Evolutionary conservation across 1,140 invertebrate species (phyloP), one percentile per base, ranked within the genome.

Genomic region (Cotesia chilonis): DNA sequence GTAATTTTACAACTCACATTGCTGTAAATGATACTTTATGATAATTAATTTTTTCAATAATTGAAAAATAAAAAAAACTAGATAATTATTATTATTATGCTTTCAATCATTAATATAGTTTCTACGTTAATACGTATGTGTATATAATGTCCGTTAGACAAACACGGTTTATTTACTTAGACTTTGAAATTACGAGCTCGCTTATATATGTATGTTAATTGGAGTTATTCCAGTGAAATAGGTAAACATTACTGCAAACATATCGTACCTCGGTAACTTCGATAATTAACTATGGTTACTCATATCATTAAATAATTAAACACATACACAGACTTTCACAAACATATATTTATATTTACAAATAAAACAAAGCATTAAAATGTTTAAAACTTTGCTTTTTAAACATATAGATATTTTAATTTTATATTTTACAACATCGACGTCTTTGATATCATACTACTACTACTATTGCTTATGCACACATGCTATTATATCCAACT

Each of bases 221-320:
- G 77, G 78, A 78, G 74, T 70, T 73, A 80, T 68, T 75, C 77
- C 74, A 70, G 76, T 73, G 77, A 75, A 80, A 78, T 78, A 80
- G 78, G 78, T 80, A 78, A 76, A 78, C 77, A 80, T 78, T 80
- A 79, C 75, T 76, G 75, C 67, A 72, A 78, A 76, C 72, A 69
- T 73, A 64, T 64, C 57, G 10, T 35, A 47, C 57, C 28, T 38
- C 61, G 20, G 37, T 71, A 47, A 55, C 37, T 69, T 20, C 52
- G 54, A 55, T 38, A 14, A 55, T 69, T 37, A 65, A 65, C 63
- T 38, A 47, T 38, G 36, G n/a, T 65, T 65, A 51, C 14, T 51
- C 68, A 20, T 52, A 38, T 70, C 57, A 38, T 70, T 70, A 60
- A 38, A 52, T 71, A 55, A 12, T 64, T 59, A 9, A 57, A 47